Evolutionary conservation across 2,113 vertebrate species (phyloP), one percentile per base, ranked within the genome.

Genomic region (Crocuta crocuta): DNA sequence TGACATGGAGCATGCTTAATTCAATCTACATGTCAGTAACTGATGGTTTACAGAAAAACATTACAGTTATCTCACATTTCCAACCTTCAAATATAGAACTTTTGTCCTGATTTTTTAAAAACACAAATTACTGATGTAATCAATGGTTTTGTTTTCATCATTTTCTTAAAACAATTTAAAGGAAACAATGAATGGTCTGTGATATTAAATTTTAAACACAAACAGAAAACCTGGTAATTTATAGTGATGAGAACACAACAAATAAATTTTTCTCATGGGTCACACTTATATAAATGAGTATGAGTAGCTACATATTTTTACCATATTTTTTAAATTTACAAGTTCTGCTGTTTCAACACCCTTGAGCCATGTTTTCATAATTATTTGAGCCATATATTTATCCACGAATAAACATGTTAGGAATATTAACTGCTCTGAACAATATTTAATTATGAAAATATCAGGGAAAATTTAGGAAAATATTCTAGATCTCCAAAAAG

Each of bases 361-460:
- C 3, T 63, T 5, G 5, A 93, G 31, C 21, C 43, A 78, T 31
- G 85, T 23, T 45, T 53, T 82, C 70, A 87, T 70, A 87, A 93
- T 83, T 90, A 94, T 53, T 80, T 90, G 53, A 81, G 39, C 2
- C 63, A 89, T 31, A 39, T 65, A 90, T 50, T 82, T 95, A 92
- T 65, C 48, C 26, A 45, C 21, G 8, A 91, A 4, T 70, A 89
- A 71, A 48, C 11, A n/a, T 48, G 88, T 76, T 70, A 91, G 43
- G 10, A 84, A 55, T 73, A 89, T 48, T 89, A 92, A 82, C n/a
- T 74, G 33, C 5, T 79, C 28, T 65, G 81, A 82, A 2, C 23
- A 93, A 88, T 5, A 82, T 31, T 76, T 89, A 94, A 83, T 91
- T 91, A 66, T 88, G 50, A 96, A 93, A 95, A 70, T 65, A 65